Evolutionary conservation across 2,888 invertebrate species (phyloP), one percentile per base, ranked within the genome.

Genomic region (Orthonevra nobilis): DNA sequence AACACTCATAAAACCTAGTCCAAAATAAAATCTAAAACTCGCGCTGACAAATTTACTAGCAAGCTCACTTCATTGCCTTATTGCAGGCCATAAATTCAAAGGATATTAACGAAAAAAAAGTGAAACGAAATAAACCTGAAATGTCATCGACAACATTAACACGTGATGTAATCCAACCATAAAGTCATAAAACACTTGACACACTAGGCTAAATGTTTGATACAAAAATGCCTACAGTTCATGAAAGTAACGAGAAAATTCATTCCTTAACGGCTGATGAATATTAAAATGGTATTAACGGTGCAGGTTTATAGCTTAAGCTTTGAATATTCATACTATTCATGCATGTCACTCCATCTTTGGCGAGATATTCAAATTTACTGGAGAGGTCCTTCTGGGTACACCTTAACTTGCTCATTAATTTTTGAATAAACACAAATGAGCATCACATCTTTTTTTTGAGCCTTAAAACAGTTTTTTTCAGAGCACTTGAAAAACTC

Each of bases 141-240:
- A 32, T 64, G 52, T 15, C 42, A 42, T 42, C 26, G 23, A 6
- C 32, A 50, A 10, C 64, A 64, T 64, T 42, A 64, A 52, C 64
- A 64, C 40, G 50, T 64, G 14, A 40, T 52, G 23, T 42, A 64
- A 23, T 19, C 14, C 50, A 42, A 23, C 40, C 52, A 64, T 64
- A 42, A 64, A 52, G 14, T 30, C 63, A 52, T 64, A 64, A 52
- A 42, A 30, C 40, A 42, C 32, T 52, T 64, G 64, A 64, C 52
- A 64, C 42, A 52, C 64, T 64, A 64, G 40, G 32, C n/a, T 52
- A 44, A 42, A 44, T 58, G 44, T 14, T 15, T 44, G 17, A 64
- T 50, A 26, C 40, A 42, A 52, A 64, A 64, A n/a, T 52, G 52
- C 42, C 48, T 63, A 63, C 63, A 63, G 63, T 63, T 50, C 52